These are phyloP conservation scores for Variabilichromis moorii DNA, from an alignment of 2,113 vertebrate species.

Conservation along the genomic window DNA sequence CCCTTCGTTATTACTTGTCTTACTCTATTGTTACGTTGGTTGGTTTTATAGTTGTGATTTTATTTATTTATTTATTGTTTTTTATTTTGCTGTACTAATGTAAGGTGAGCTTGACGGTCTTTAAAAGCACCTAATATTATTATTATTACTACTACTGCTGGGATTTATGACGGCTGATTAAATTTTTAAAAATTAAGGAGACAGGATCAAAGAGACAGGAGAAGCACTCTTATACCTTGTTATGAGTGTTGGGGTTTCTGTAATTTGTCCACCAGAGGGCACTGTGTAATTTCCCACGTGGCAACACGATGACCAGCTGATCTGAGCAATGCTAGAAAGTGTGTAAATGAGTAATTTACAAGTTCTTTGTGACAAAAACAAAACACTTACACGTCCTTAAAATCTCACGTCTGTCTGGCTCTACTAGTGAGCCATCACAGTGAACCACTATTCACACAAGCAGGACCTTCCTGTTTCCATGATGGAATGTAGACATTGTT, in stretches of 20 bases:
- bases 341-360: not conserved
- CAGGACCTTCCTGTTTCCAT: not conserved
- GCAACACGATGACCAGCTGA: not conserved
- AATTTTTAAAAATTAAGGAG: rapidly evolving
- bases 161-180: rapidly evolving
- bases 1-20: not conserved
- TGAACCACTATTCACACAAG: not conserved
- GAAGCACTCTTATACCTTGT: not conserved
- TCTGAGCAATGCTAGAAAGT: not conserved
- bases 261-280: not conserved
- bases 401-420: not conserved
- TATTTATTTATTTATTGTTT: rapidly evolving
- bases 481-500: not conserved
- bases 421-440: not conserved
- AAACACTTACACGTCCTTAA: not conserved
- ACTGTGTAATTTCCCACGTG: not conserved
- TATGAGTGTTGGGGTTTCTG: not conserved
- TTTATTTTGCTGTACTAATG: not conserved
- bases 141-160: rapidly evolving
- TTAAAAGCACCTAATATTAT: not conserved
- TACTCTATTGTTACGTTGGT: not conserved
- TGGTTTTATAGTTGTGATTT: not conserved
- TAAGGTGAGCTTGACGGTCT: not conserved
- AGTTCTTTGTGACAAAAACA: not conserved
- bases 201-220: not conserved